Evolutionary conservation across 2,888 invertebrate species (phyloP).

Genomic region (Aleiodes leptofemur): DNA sequence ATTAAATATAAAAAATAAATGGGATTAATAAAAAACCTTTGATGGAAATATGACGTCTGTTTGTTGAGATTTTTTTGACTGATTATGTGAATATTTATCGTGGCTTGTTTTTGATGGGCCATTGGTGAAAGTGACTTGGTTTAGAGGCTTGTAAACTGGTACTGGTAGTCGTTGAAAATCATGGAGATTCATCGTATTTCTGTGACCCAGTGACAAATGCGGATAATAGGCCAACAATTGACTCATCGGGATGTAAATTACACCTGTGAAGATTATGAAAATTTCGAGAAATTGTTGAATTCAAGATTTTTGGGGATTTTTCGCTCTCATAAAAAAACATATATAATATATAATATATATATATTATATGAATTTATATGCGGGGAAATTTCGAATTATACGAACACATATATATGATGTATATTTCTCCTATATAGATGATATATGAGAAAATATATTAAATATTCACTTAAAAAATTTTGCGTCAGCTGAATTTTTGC

Average conservation of each 20-base stretch:
- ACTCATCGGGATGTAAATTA: constrained; percentile 66
- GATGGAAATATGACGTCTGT: constrained; percentile 57
- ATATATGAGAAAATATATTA: too few relatives aligned
- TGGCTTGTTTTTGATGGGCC: constrained; percentile 1
- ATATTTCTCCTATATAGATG: too few relatives aligned
- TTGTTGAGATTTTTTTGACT: constrained; percentile 50
- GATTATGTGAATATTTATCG: constrained; percentile 52
- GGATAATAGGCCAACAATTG: constrained; percentile 68
- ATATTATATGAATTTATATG: too few relatives aligned
- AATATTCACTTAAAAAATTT: too few relatives aligned
- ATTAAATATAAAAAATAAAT: neutral
- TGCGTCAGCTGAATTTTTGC: too few relatives aligned
- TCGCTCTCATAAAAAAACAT: too few relatives aligned
- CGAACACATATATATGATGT: too few relatives aligned
- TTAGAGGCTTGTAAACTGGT: constrained; percentile 61
- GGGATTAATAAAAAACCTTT: constrained; percentile 40
- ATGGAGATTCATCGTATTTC: constrained; percentile 52
- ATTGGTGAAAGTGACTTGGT: neutral
- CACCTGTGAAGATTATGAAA: constrained; percentile 20
- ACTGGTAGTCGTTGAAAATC: constrained; percentile 61
- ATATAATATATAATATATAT: too few relatives aligned
- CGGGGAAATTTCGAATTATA: too few relatives aligned
- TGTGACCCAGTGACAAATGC: constrained; percentile 54
- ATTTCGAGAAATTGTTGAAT: neutral
- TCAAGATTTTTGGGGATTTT: too few relatives aligned